Percentiles rank a stretch among this genome's conserved stretches.
These are phyloP conservation scores for Thamnophis elegans DNA, from an alignment of 2,797 vertebrate genomes.

Conservation along the genomic window DNA sequence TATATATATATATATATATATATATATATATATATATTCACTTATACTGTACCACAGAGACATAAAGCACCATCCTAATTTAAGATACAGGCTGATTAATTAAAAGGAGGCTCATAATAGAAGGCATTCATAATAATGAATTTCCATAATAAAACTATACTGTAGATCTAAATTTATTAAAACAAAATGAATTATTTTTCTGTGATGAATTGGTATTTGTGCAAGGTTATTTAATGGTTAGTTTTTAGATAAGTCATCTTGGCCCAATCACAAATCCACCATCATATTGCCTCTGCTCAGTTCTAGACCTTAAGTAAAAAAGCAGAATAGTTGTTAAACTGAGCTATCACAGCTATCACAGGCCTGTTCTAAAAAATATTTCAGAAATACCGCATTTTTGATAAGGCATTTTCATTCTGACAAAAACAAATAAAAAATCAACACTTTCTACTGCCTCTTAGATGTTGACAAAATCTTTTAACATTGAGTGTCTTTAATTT, in stretches of 20 bases:
- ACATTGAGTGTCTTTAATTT: not conserved
- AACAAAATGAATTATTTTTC: not conserved
- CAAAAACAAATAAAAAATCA: conserved; percentile 26
- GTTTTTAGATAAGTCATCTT: not conserved
- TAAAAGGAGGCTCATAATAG: not conserved
- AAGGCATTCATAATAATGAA: not conserved
- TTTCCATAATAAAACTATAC: not conserved
- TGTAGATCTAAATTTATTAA: not conserved
- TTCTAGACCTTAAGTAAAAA: not conserved
- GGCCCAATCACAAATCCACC: not conserved
- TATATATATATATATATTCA: too few species aligned
- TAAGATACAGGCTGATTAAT: not conserved
- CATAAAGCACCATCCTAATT: not conserved
- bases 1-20: too few species aligned
- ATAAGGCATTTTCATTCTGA: conserved; percentile 21
- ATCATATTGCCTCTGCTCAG: not conserved
- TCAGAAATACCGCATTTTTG: conserved; percentile 4
- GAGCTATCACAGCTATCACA: not conserved
- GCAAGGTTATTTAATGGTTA: not conserved
- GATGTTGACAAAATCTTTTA: not conserved
- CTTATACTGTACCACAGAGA: not conserved
- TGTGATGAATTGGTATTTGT: not conserved
- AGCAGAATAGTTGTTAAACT: not conserved
- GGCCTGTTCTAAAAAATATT: not conserved
- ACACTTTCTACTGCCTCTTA: not conserved